Conservation (phyloP, 2,797 vertebrate species). For the Danio tinwini region DNA sequence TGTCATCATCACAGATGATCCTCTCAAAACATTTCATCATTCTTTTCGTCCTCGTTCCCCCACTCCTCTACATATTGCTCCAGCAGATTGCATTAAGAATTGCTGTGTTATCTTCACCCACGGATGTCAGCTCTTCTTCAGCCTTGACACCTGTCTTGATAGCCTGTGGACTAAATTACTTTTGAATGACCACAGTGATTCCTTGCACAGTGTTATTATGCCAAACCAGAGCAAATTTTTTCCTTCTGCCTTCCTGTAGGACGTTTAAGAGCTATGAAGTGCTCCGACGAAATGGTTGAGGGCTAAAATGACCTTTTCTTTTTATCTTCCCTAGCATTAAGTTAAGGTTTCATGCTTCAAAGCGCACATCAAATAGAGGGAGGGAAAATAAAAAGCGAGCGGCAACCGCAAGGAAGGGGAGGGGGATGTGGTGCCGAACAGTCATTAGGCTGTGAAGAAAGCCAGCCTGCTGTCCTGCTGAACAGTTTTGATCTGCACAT, state of each 20-base stretch:
- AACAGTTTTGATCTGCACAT: slow-evolving; percentile 80
- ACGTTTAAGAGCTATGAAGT: slow-evolving; percentile 44
- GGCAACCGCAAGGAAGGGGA: slow-evolving; percentile 63
- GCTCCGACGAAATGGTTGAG: slow-evolving; percentile 66
- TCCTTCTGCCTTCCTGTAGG: background rate
- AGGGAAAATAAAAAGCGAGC: slow-evolving; percentile 30
- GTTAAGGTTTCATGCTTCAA: slow-evolving; percentile 53
- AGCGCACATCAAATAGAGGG: slow-evolving; percentile 44
- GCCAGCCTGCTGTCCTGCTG: slow-evolving; percentile 71
- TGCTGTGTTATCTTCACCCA: background rate
- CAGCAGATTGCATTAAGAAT: slow-evolving; percentile 48
- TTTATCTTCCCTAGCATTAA: slow-evolving; percentile 62
- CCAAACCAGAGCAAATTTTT: slow-evolving; percentile 43
- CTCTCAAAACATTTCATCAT: slow-evolving; percentile 51
- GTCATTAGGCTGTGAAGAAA: slow-evolving; percentile 76
- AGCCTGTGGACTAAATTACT: slow-evolving; percentile 58
- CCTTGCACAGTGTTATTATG: slow-evolving; percentile 38
- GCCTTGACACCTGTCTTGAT: slow-evolving; percentile 56
- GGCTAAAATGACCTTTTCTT: slow-evolving; percentile 76
- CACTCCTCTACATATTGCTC: slow-evolving; percentile 46
- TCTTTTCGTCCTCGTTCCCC: slow-evolving; percentile 46
- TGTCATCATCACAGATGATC: slow-evolving; percentile 63
- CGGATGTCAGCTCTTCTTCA: slow-evolving; percentile 46
- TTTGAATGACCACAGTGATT: slow-evolving; percentile 55
- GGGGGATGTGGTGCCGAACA: slow-evolving; percentile 70